Evolutionary conservation across 1,140 invertebrate genomes (phyloP).

Genomic region (Agrypnia vestita): DNA sequence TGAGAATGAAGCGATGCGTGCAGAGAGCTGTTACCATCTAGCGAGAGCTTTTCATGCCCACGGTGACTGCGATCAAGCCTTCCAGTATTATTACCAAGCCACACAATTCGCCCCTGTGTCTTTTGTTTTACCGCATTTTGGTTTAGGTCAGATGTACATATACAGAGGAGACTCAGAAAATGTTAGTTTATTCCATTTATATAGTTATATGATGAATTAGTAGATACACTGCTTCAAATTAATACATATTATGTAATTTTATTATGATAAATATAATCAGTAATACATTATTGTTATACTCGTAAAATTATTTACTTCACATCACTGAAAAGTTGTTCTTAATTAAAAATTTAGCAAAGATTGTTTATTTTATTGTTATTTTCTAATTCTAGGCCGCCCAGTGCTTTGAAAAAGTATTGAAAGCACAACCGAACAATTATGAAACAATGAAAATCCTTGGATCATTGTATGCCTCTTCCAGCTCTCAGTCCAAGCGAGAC

Average conservation of each 20-base stretch:
- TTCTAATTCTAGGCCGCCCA: slow-evolving; percentile 85
- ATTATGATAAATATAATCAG: neutral
- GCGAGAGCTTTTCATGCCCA: slow-evolving; percentile 97
- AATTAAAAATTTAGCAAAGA: slow-evolving; percentile 1
- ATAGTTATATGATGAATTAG: neutral
- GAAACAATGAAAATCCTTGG: slow-evolving; percentile 99
- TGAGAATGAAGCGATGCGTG: slow-evolving; percentile 98
- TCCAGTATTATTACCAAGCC: slow-evolving; percentile 99
- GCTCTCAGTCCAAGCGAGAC: slow-evolving; percentile 91
- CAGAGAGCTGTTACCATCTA: slow-evolving; percentile 98
- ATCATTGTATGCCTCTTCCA: slow-evolving; percentile 95
- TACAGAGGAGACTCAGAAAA: slow-evolving; percentile 97
- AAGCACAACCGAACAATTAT: slow-evolving; percentile 97
- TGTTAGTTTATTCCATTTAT: slow-evolving; percentile 75
- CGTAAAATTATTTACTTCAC: too few species aligned
- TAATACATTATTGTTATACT: too few species aligned
- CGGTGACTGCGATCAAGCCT: slow-evolving; percentile 97
- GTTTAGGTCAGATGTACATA: slow-evolving; percentile 99
- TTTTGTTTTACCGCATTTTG: slow-evolving; percentile 98
- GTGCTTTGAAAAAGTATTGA: slow-evolving; percentile 99
- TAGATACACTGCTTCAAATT: neutral
- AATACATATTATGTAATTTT: neutral
- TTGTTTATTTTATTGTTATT: too few species aligned
- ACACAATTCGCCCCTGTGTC: slow-evolving; percentile 96
- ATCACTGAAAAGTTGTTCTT: too few species aligned